Conservation (phyloP, 2,888 invertebrate genomes). For the Spilosoma lubricipeda region DNA sequence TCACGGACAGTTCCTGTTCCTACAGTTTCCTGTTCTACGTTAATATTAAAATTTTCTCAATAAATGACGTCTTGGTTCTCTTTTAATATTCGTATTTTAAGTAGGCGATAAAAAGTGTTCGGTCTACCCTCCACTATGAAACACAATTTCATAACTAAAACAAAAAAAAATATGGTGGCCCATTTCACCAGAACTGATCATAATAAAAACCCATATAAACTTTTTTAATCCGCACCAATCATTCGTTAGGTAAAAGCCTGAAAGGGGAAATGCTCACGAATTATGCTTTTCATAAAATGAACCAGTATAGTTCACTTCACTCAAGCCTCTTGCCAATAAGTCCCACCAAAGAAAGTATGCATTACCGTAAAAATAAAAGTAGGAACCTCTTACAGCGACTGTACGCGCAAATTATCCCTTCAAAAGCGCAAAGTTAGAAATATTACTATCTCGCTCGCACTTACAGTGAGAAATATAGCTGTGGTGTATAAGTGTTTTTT, state of each 20-base stretch:
- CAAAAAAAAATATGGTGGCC: slow-evolving; percentile 3
- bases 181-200: slow-evolving; percentile 7
- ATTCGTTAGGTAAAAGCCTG: slow-evolving; percentile 42
- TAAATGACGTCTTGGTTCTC: background rate
- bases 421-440: slow-evolving; percentile 32
- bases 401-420: slow-evolving; percentile 63
- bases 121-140: background rate
- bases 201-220: slow-evolving; percentile 38
- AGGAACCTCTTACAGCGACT: slow-evolving; percentile 70
- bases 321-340: slow-evolving; percentile 61
- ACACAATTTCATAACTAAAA: background rate
- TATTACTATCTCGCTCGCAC: slow-evolving; percentile 50
- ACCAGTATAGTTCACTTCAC: slow-evolving; percentile 50
- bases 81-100: background rate
- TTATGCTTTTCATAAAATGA: slow-evolving; percentile 58
- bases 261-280: slow-evolving; percentile 55
- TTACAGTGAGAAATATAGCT: slow-evolving; percentile 25
- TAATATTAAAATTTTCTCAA: background rate
- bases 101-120: background rate
- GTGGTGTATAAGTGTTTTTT: slow-evolving; percentile 62
- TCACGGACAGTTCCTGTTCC: too few species aligned
- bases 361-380: slow-evolving; percentile 80
- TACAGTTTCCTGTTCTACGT: background rate
- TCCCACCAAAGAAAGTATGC: slow-evolving; percentile 63
- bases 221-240: slow-evolving; percentile 45